Evolutionary conservation across 2,888 invertebrate genomes (phyloP).

Genomic region (Gordius sp.): DNA sequence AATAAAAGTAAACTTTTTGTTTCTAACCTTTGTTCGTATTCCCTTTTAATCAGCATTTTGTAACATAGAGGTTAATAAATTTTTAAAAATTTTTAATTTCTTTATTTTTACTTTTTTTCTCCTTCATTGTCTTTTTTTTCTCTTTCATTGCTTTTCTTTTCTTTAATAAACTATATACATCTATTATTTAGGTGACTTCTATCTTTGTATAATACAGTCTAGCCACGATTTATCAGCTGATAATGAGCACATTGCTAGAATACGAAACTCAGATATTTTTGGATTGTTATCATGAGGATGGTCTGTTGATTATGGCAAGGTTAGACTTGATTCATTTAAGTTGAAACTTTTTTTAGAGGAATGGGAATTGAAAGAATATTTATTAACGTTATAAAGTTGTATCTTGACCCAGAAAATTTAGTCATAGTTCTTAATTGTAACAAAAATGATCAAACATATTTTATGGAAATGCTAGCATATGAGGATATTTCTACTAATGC

Average conservation of each 20-base stretch:
- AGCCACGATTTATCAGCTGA: neutral
- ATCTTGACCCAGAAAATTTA: neutral
- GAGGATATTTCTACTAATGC: neutral
- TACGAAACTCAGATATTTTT: constrained; percentile 16
- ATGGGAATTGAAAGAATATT: constrained; percentile 10
- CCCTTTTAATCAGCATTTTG: too few relatives aligned
- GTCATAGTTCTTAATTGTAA: neutral
- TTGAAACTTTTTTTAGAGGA: neutral
- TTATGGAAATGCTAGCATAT: neutral
- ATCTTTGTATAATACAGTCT: too few relatives aligned
- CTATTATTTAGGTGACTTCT: too few relatives aligned
- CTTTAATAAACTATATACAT: too few relatives aligned
- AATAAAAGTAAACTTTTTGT: too few relatives aligned
- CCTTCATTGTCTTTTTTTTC: too few relatives aligned
- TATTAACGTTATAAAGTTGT: constrained; percentile 1
- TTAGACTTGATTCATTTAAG: neutral
- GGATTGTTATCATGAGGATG: constrained; percentile 15
- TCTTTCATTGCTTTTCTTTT: too few relatives aligned
- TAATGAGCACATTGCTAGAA: neutral
- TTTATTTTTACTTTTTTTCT: too few relatives aligned
- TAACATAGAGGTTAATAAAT: too few relatives aligned
- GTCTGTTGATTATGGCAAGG: neutral
- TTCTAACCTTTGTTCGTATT: too few relatives aligned
- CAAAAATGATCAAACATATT: neutral
- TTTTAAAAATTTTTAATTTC: too few relatives aligned